Percentiles rank a stretch among this genome's conserved stretches.
phyloP scores from a whole-genome alignment of 1,140 invertebrate species.

The Eumeta japonica region DNA sequence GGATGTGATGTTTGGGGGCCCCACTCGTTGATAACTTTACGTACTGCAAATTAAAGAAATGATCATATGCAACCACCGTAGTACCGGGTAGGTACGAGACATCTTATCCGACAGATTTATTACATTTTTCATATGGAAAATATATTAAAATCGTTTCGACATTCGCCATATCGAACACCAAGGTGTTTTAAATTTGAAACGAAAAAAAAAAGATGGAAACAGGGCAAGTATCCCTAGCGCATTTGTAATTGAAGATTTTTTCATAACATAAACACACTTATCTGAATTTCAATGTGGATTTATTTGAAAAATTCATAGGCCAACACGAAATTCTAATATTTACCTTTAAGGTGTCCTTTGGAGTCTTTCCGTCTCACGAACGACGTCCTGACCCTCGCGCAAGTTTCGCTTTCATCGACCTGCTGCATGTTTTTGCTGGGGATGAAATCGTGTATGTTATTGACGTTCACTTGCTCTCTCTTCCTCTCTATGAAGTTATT shows the following conservation, averaged over 20 bases:
- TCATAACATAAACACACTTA: not conserved
- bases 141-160: too few species aligned
- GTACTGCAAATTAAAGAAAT: constrained; percentile 21
- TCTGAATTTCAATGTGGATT: not conserved
- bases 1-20: constrained; percentile 31
- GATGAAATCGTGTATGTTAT: constrained; percentile 63
- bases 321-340: constrained; percentile 7
- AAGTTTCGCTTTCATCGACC: constrained; percentile 57
- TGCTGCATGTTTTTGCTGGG: constrained; percentile 21
- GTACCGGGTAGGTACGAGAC: not conserved
- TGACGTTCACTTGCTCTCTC: constrained; percentile 64
- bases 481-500: constrained; percentile 66
- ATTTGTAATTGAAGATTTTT: not conserved
- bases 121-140: not conserved
- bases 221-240: too few species aligned
- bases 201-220: too few species aligned
- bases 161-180: too few species aligned
- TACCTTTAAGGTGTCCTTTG: constrained; percentile 72
- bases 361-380: constrained; percentile 64
- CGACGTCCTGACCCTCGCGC: constrained; percentile 67
- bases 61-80: not conserved
- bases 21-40: constrained; percentile 44
- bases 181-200: too few species aligned
- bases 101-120: too few species aligned
- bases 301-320: not conserved